Conservation (phyloP, 2,888 invertebrate species). For the Zele albiditarsus region DNA sequence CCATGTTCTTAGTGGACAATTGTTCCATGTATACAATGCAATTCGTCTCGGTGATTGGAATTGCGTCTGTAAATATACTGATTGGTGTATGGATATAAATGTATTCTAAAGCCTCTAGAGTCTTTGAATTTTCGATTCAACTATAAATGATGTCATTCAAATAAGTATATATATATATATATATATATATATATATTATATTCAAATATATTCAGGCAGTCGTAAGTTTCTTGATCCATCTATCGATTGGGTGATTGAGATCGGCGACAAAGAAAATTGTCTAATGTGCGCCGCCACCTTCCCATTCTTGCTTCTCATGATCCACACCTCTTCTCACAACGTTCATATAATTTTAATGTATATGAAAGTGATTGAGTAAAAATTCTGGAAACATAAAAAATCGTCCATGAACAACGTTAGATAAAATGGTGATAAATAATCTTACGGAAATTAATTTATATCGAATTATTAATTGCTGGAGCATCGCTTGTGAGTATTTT, state of each 20-base stretch:
- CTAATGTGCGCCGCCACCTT: slow-evolving; percentile 33
- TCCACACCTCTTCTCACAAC: background rate
- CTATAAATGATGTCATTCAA: slow-evolving; percentile 16
- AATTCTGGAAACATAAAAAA: too few relatives aligned
- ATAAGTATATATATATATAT: slow-evolving; percentile 32
- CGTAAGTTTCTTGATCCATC: slow-evolving; percentile 44
- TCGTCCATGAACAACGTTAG: background rate
- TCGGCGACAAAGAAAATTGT: slow-evolving; percentile 30
- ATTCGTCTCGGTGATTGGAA: slow-evolving; percentile 13
- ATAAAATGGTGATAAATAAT: background rate
- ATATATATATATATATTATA: slow-evolving; percentile 26
- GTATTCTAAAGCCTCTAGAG: background rate
- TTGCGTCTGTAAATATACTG: slow-evolving; percentile 17
- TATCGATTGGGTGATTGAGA: slow-evolving; percentile 47
- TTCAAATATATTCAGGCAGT: background rate
- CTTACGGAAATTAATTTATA: background rate
- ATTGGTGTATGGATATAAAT: background rate
- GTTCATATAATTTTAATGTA: background rate
- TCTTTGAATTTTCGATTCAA: slow-evolving; percentile 2
- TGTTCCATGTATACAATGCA: slow-evolving; percentile 22
- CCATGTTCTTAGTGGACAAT: slow-evolving; percentile 30
- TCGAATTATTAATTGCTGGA: too few relatives aligned
- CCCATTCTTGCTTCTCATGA: background rate
- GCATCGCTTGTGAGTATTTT: background rate
- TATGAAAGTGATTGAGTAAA: too few relatives aligned